Evolutionary conservation across 2,888 invertebrate species (phyloP), one percentile per base, ranked within the genome.

Genomic region (Stictocephala bisonia): DNA sequence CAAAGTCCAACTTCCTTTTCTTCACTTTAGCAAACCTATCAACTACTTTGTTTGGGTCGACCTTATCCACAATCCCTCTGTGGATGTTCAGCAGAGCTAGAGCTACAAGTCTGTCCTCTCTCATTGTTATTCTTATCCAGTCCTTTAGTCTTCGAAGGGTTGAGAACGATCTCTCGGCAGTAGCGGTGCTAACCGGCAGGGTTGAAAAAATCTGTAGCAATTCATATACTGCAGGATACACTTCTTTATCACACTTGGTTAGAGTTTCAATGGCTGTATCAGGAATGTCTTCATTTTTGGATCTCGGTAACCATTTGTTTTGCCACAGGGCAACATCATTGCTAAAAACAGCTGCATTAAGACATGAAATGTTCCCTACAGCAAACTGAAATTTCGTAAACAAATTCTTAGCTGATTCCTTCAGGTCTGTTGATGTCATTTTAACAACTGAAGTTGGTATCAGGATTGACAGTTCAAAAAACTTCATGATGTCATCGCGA

Each of bases 21-120:
- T 66, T 48, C 29, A 53, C 64, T 44, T 76, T 76, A 18, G 73
- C 72, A 66, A 75, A 76, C 51, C 72, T 51, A 20, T 40, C 71
- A 11, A 77, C 56, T 44, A 75, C 56, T 15, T 66, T 9, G 1
- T 75, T 68, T 56, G 72, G 48, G 13, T 69, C 24, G 22, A 74
- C 27, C 31, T 69, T 7, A n/a, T n/a, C n/a, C n/a, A n/a, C n/a
- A 40, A 58, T 73, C 18, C 44, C 13, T 15, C 58, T 60, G 41
- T 74, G 71, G 41, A 74, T 71, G 41, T 74, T 71, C 18, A 70
- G 71, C 35, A 74, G 64, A 18, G 71, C 53, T 2, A 74, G 51
- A 35, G 44, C 58, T 7, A 48, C 44, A 22, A 70, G 70, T 44
- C 66, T 44, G 13, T 72, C 72, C 67, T 40, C 56, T 68, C 50